Evolutionary conservation across 2,113 vertebrate genomes (phyloP).

Genomic region (Calidris pygmaea): DNA sequence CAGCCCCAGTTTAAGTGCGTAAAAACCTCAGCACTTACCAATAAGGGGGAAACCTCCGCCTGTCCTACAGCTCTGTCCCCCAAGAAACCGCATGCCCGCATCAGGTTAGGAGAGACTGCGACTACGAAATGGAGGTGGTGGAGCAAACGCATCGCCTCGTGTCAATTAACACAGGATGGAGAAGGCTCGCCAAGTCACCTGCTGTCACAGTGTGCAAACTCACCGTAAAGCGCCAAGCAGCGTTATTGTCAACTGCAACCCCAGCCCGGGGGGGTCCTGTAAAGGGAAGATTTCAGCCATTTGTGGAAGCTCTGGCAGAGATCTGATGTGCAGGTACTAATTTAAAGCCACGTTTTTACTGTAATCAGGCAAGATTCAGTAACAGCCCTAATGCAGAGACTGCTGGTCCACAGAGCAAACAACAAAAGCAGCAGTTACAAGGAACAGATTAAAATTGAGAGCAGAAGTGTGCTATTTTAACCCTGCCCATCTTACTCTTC

Average conservation of each 20-base stretch:
- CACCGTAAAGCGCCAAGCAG: constrained; percentile 29
- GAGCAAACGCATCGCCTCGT: not conserved
- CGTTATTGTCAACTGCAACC: not conserved
- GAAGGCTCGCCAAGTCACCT: not conserved
- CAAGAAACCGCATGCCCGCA: not conserved
- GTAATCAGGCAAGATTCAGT: constrained; percentile 15
- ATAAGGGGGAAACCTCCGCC: not conserved
- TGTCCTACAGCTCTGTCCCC: not conserved
- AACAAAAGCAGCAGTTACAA: constrained; percentile 13
- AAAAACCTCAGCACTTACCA: constrained; percentile 7
- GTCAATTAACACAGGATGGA: not conserved
- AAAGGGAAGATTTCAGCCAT: not conserved
- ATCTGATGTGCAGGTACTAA: not conserved
- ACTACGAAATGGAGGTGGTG: not conserved
- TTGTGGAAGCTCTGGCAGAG: constrained; percentile 33
- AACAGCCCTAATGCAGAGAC: not conserved
- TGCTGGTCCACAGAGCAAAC: not conserved
- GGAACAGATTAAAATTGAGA: not conserved
- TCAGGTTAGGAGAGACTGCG: not conserved
- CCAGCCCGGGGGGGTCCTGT: not conserved
- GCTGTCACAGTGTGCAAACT: not conserved
- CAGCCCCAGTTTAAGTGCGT: not conserved
- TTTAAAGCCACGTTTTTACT: constrained; percentile 24
- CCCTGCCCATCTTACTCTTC: not conserved
- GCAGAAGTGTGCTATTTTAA: not conserved